These are phyloP conservation scores for Axis porcinus DNA, from an alignment of 2,113 vertebrate species.

Conservation along the genomic window DNA sequence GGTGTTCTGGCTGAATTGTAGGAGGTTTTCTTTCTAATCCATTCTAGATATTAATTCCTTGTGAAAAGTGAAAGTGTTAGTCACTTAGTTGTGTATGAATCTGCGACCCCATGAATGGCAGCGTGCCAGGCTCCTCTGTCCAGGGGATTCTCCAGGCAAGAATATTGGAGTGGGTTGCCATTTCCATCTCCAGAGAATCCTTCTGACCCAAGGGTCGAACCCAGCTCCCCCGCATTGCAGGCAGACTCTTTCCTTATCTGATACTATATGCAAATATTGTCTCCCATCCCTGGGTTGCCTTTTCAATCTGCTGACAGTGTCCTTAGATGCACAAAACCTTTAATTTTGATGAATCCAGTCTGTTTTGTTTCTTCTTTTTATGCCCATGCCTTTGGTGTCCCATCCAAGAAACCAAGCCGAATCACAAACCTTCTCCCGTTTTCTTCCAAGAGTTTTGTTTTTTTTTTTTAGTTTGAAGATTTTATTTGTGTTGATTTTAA, in stretches of 20 bases:
- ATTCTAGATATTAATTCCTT: background rate
- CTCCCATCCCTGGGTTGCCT: background rate
- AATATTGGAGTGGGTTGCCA: background rate
- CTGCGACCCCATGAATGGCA: background rate
- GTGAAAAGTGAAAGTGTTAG: background rate
- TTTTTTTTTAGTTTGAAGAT: background rate
- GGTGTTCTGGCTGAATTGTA: background rate
- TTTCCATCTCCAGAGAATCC: background rate
- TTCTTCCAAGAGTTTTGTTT: background rate
- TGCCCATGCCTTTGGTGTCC: background rate
- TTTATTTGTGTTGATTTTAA: conserved; percentile 2
- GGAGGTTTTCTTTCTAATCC: background rate
- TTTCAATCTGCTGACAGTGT: background rate
- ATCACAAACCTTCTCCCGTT: too few species aligned
- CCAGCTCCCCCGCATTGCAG: background rate
- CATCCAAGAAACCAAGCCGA: background rate
- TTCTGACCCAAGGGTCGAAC: background rate
- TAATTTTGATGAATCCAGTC: background rate
- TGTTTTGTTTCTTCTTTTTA: background rate
- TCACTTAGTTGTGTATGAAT: background rate
- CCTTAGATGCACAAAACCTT: background rate
- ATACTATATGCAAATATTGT: background rate
- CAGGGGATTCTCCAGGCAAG: background rate
- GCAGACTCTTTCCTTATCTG: background rate
- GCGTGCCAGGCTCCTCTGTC: background rate